Percentiles rank a stretch among this genome's conserved stretches.
Evolutionary conservation across 2,888 invertebrate species (phyloP).

Genomic region (Oligia strigilis): DNA sequence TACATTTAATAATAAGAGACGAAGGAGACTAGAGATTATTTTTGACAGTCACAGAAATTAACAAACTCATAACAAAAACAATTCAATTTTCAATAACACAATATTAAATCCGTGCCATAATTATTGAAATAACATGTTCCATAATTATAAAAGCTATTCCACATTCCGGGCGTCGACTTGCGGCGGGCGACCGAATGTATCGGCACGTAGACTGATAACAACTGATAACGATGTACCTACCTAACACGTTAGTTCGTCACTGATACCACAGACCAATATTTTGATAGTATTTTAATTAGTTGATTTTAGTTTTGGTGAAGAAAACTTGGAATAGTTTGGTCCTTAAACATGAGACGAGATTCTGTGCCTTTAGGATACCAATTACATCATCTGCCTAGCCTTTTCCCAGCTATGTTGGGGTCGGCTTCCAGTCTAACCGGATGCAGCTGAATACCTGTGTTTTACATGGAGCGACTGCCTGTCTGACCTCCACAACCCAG

Average conservation of each 20-base stretch:
- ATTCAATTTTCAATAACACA: not conserved
- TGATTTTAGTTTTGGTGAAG: conserved; percentile 4
- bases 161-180: conserved; percentile 54
- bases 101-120: conserved; percentile 20
- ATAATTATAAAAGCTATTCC: conserved; percentile 54
- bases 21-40: not conserved
- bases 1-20: not conserved
- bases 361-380: too few species aligned
- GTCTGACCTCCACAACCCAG: too few species aligned
- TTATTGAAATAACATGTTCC: conserved; percentile 47
- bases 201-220: conserved; percentile 57
- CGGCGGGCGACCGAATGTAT: conserved; percentile 47
- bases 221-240: conserved; percentile 55
- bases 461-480: too few species aligned
- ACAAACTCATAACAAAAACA: not conserved
- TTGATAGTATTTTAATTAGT: conserved; percentile 29
- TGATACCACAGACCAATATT: conserved; percentile 52
- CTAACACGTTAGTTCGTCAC: conserved; percentile 28
- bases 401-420: too few species aligned
- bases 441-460: too few species aligned
- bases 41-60: not conserved
- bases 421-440: too few species aligned
- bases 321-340: not conserved
- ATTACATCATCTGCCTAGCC: not conserved
- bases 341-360: not conserved